These are phyloP conservation scores for Cataglyphis altisquamis DNA, from an alignment of 2,888 invertebrate species.

Conservation along the genomic window DNA sequence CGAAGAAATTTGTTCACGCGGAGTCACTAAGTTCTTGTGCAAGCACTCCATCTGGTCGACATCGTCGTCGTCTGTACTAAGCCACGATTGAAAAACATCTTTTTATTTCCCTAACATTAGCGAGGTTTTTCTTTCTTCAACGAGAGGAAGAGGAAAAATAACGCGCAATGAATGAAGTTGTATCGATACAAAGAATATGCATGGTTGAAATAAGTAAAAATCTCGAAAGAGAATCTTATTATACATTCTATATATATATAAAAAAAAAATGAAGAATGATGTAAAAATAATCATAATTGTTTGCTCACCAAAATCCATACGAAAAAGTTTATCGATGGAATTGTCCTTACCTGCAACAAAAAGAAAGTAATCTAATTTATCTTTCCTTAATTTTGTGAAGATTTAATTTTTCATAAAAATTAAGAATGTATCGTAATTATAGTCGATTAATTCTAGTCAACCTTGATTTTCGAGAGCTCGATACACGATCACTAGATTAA, in stretches of 20 bases:
- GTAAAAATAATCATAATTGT: neutral
- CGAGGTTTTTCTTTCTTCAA: slow-evolving; percentile 42
- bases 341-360: slow-evolving; percentile 63
- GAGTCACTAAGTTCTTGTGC: slow-evolving; percentile 56
- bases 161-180: slow-evolving; percentile 15
- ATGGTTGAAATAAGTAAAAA: neutral
- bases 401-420: slow-evolving; percentile 29
- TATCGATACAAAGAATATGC: neutral
- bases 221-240: neutral
- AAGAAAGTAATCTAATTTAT: neutral
- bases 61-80: slow-evolving; percentile 45
- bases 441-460: slow-evolving; percentile 28
- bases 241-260: neutral
- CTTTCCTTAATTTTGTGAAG: neutral
- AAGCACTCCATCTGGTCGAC: slow-evolving; percentile 52
- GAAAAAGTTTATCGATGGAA: neutral
- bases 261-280: neutral
- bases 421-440: neutral
- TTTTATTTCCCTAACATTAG: slow-evolving; percentile 57
- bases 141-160: slow-evolving; percentile 7
- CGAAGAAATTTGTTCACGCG: slow-evolving; percentile 62
- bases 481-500: slow-evolving; percentile 10
- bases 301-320: slow-evolving; percentile 31
- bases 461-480: slow-evolving; percentile 59
- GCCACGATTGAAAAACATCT: slow-evolving; percentile 56